A percentile compares a stretch with the other conserved stretches of the same genome.
Evolutionary conservation across 1,140 invertebrate species (phyloP).

Genomic region (Drosophila repleta): DNA sequence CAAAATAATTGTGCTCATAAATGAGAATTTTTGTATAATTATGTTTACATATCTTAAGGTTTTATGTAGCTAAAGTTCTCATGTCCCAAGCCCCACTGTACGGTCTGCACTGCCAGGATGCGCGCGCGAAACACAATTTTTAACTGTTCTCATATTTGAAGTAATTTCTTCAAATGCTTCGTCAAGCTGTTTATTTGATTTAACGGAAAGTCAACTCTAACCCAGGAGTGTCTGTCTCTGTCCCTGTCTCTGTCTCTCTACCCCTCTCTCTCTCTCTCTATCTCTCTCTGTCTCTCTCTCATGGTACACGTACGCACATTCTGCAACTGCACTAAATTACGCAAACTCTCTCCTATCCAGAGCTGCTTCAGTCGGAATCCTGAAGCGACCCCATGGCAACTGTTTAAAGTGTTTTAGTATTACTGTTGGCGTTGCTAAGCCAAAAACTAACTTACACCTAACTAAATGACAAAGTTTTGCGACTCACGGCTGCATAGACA

Average conservation of each 20-base stretch:
- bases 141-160: constrained; percentile 6
- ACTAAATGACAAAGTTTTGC: constrained; percentile 78
- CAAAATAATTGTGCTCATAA: too few relatives aligned
- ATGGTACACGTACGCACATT: constrained; percentile 72
- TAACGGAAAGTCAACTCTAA: constrained; percentile 40
- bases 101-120: neutral
- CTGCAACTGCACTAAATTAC: constrained; percentile 76
- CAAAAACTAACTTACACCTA: constrained; percentile 80
- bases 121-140: neutral
- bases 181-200: constrained; percentile 39
- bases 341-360: constrained; percentile 54
- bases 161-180: constrained; percentile 18
- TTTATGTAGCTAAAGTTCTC: neutral
- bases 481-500: constrained; percentile 38
- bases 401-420: constrained; percentile 75
- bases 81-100: neutral
- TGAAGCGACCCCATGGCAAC: constrained; percentile 30
- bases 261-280: too few relatives aligned
- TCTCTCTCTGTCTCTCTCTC: constrained; percentile 12
- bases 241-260: too few relatives aligned
- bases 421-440: constrained; percentile 65
- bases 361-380: constrained; percentile 14
- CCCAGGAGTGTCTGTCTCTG: constrained; percentile 17
- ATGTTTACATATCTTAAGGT: neutral
- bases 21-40: neutral